Evolutionary conservation across 2,797 vertebrate genomes (phyloP).

Genomic region (Hydrocynus forskahlii): DNA sequence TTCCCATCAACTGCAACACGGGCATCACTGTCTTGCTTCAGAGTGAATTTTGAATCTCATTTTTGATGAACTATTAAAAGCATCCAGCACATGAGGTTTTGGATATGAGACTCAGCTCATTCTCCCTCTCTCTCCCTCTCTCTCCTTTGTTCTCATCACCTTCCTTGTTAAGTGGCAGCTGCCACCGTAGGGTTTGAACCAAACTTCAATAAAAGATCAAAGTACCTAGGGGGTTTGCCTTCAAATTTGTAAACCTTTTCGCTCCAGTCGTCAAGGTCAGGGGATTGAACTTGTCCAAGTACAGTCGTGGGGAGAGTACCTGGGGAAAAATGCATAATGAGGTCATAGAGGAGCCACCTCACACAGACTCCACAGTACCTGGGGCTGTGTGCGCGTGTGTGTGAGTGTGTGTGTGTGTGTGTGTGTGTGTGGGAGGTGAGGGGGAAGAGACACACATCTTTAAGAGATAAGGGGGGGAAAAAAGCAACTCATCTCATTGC

Average conservation of each 20-base stretch:
- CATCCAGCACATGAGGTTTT: slow-evolving; percentile 64
- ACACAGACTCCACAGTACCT: slow-evolving; percentile 44
- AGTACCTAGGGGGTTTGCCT: slow-evolving; percentile 85
- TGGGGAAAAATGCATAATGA: slow-evolving; percentile 65
- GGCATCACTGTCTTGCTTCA: slow-evolving; percentile 61
- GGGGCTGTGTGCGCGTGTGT: slow-evolving; percentile 11
- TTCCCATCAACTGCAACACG: slow-evolving; percentile 70
- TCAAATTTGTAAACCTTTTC: slow-evolving; percentile 85
- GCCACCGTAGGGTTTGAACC: slow-evolving; percentile 39
- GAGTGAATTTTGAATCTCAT: slow-evolving; percentile 72
- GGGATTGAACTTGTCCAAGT: slow-evolving; percentile 85
- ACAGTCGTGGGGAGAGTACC: slow-evolving; percentile 80
- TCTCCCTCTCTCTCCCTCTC: slow-evolving; percentile 4
- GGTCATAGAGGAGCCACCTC: slow-evolving; percentile 56
- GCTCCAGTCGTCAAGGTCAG: slow-evolving; percentile 90
- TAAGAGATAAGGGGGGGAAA: slow-evolving; percentile 60
- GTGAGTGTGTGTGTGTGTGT: slow-evolving; percentile 21
- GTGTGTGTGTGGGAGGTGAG: slow-evolving; percentile 29
- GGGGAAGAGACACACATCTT: slow-evolving; percentile 51
- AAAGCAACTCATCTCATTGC: slow-evolving; percentile 57
- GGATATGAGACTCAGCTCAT: slow-evolving; percentile 2
- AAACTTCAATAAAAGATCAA: slow-evolving; percentile 61
- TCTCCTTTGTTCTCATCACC: slow-evolving; percentile 41
- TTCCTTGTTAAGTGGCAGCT: slow-evolving; percentile 47
- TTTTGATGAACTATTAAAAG: slow-evolving; percentile 78